A percentile compares a stretch with the other conserved stretches of the same genome.
Evolutionary conservation across 2,113 vertebrate genomes (phyloP).

Genomic region (Prolemur simus): DNA sequence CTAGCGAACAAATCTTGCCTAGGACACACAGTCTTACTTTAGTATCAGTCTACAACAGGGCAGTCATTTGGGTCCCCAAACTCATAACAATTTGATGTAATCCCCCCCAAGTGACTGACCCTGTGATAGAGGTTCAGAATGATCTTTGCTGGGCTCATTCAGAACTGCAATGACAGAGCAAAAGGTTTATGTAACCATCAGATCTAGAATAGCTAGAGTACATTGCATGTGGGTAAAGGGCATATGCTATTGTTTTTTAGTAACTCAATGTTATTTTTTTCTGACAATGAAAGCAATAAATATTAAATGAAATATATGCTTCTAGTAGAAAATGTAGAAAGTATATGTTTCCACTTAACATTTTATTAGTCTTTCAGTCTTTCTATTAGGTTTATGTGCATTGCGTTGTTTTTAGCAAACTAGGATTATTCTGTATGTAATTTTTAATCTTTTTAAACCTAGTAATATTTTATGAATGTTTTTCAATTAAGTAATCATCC

Average conservation of each 20-base stretch:
- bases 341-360: slow-evolving; percentile 8
- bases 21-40: slow-evolving; percentile 51
- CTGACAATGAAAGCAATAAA: slow-evolving; percentile 23
- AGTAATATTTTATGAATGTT: not conserved
- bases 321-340: not conserved
- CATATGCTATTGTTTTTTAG: not conserved
- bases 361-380: slow-evolving; percentile 18
- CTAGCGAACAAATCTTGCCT: slow-evolving; percentile 72
- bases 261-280: not conserved
- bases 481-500: slow-evolving; percentile 31
- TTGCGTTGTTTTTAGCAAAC: slow-evolving; percentile 41
- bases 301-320: slow-evolving; percentile 22
- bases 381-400: slow-evolving; percentile 20
- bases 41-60: slow-evolving; percentile 50
- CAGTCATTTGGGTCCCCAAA: slow-evolving; percentile 18
- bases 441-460: slow-evolving; percentile 21
- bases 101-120: slow-evolving; percentile 33
- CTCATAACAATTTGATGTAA: slow-evolving; percentile 46
- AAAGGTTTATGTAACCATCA: slow-evolving; percentile 24
- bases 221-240: not conserved
- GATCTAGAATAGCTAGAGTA: not conserved
- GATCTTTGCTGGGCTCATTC: not conserved
- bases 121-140: not conserved
- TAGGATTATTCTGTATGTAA: not conserved
- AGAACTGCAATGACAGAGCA: not conserved